Percentiles rank a stretch among this genome's conserved stretches.
phyloP scores from a whole-genome alignment of 2,888 invertebrate genomes.

The Eristalis intricaria region DNA sequence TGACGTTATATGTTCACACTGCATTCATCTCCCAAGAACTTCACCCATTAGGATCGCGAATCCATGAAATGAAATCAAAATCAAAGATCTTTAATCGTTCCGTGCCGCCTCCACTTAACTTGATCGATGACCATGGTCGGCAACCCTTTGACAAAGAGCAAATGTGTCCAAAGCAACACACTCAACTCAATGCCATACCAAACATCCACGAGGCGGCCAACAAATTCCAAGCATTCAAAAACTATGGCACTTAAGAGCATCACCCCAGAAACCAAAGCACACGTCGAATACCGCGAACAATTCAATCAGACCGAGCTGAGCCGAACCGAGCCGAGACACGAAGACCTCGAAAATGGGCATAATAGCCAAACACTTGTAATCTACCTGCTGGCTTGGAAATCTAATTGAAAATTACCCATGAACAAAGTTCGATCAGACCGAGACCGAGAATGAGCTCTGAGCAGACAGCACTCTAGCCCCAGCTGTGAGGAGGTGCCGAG shows the following conservation, averaged over 20 bases:
- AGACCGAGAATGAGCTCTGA: not conserved
- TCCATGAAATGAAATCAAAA: constrained; percentile 36
- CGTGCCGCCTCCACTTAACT: constrained; percentile 65
- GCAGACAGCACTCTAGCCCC: constrained; percentile 23
- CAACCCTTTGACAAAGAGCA: constrained; percentile 62
- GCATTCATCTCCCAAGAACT: constrained; percentile 9
- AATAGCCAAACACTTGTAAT: constrained; percentile 68
- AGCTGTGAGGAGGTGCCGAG: not conserved
- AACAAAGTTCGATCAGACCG: constrained; percentile 52
- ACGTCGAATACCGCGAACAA: constrained; percentile 64
- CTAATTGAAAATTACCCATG: constrained; percentile 70
- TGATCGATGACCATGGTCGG: constrained; percentile 68
- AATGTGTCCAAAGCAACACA: constrained; percentile 60
- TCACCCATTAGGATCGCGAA: constrained; percentile 54
- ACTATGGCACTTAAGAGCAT: constrained; percentile 60
- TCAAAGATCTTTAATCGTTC: constrained; percentile 56
- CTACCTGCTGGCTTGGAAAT: constrained; percentile 62
- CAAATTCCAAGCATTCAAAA: constrained; percentile 57
- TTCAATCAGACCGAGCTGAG: constrained; percentile 56
- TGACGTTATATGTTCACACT: constrained; percentile 35
- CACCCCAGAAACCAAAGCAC: constrained; percentile 49
- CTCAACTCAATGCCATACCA: constrained; percentile 26
- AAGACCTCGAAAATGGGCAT: constrained; percentile 44
- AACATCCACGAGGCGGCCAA: constrained; percentile 8
- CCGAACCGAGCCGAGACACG: constrained; percentile 2